Percentiles rank a stretch among this genome's conserved stretches.
These are phyloP conservation scores for Hermaeophaga mercurialis DNA, from an alignment of 2,888 invertebrate species.

Conservation along the genomic window DNA sequence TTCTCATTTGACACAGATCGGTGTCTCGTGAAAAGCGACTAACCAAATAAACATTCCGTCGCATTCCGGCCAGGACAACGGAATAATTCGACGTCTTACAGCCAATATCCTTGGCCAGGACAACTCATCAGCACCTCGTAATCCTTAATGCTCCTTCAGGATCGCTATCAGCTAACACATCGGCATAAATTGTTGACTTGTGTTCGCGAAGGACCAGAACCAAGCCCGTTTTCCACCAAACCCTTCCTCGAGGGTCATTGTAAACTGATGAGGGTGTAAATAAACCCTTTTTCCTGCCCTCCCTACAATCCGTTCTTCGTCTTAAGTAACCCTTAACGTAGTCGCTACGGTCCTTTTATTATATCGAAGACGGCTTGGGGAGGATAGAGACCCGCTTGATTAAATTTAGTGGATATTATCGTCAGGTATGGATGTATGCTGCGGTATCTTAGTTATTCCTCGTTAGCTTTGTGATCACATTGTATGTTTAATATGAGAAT, in stretches of 20 bases:
- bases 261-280: constrained; percentile 73
- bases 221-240: constrained; percentile 30
- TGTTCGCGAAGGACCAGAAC: constrained; percentile 38
- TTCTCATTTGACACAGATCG: too few species aligned
- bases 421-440: constrained; percentile 41
- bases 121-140: constrained; percentile 30
- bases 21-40: too few species aligned
- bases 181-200: constrained; percentile 49
- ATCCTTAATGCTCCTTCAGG: constrained; percentile 34
- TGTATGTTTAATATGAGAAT: too few species aligned
- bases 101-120: constrained; percentile 37
- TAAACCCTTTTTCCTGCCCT: constrained; percentile 50
- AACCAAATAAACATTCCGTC: background rate
- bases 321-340: constrained; percentile 54
- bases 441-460: constrained; percentile 19
- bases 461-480: background rate
- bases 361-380: constrained; percentile 51
- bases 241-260: constrained; percentile 62
- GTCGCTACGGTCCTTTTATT: constrained; percentile 54
- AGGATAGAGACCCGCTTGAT: constrained; percentile 40
- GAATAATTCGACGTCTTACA: constrained; percentile 29
- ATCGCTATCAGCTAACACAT: constrained; percentile 51
- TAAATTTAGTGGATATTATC: constrained; percentile 40
- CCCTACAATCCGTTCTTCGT: constrained; percentile 52
- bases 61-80: constrained; percentile 11